These are phyloP conservation scores for Acrobasis consociella DNA, from an alignment of 2,888 invertebrate species.

Conservation along the genomic window DNA sequence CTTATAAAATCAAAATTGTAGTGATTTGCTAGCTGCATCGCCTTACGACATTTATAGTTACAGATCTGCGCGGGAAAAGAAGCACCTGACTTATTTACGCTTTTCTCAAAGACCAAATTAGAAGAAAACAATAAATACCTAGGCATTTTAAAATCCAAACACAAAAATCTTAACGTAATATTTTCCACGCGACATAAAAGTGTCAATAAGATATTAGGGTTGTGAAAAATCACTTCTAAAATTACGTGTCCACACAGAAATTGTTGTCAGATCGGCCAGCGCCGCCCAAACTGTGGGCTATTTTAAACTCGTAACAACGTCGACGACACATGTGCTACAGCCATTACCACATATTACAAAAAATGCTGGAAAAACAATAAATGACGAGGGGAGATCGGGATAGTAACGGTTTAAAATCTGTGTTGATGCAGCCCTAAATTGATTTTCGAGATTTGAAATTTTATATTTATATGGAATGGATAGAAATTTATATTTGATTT, in stretches of 20 bases:
- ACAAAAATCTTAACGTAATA: background rate
- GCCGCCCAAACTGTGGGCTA: conserved; percentile 65
- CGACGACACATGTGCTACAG: conserved; percentile 78
- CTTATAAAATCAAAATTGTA: no score
- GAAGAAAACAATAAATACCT: background rate
- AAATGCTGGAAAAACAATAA: conserved; percentile 80
- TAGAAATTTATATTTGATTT: no score
- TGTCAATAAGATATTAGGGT: conserved; percentile 7
- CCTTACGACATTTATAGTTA: background rate
- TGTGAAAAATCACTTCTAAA: conserved; percentile 6
- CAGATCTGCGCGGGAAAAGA: background rate
- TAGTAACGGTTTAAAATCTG: conserved; percentile 66
- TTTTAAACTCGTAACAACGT: conserved; percentile 82
- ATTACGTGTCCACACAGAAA: conserved; percentile 18
- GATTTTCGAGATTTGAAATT: conserved; percentile 8
- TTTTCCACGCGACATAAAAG: conserved; percentile 1
- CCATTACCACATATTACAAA: conserved; percentile 83
- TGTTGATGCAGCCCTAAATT: conserved; percentile 16
- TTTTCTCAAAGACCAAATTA: background rate
- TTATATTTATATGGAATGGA: no score
- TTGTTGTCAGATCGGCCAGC: conserved; percentile 54
- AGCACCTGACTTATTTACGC: background rate
- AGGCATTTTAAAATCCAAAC: background rate
- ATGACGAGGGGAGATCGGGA: conserved; percentile 51
- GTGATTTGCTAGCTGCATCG: background rate